These are phyloP conservation scores for Zoanthus sansibaricus DNA, from an alignment of 92 coral and sea anemone species.

Conservation along the genomic window DNA sequence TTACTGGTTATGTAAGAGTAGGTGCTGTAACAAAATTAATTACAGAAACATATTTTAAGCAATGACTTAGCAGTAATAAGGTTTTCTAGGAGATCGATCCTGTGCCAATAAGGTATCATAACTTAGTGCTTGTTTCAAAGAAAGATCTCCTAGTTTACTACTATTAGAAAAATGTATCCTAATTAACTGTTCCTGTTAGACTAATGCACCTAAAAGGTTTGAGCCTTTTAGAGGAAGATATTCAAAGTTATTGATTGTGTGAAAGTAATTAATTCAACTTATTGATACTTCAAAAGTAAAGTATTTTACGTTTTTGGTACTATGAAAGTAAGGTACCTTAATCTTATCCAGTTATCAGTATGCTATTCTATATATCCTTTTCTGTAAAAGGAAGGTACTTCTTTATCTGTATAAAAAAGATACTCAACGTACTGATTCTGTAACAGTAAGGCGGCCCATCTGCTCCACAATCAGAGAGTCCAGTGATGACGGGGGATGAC, in stretches of 20 bases:
- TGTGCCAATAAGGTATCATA: neutral
- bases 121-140: neutral
- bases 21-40: too few relatives aligned
- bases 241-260: neutral
- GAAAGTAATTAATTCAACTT: neutral
- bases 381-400: too few relatives aligned
- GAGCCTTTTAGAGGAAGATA: neutral
- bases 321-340: neutral
- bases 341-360: neutral
- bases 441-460: constrained; percentile 80
- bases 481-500: constrained; percentile 93
- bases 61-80: neutral
- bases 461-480: constrained; percentile 96
- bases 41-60: too few relatives aligned
- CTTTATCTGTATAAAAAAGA: too few relatives aligned
- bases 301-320: neutral
- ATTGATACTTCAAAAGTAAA: neutral
- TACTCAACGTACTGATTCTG: constrained; percentile 72
- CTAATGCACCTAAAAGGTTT: neutral
- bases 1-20: too few relatives aligned
- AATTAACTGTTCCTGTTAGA: neutral
- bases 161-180: neutral
- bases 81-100: neutral
- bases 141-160: neutral
- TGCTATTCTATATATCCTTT: too few relatives aligned